Base-by-base conservation (phyloP, 2,888 invertebrate species). In the Plemyria rubiginata region DNA sequence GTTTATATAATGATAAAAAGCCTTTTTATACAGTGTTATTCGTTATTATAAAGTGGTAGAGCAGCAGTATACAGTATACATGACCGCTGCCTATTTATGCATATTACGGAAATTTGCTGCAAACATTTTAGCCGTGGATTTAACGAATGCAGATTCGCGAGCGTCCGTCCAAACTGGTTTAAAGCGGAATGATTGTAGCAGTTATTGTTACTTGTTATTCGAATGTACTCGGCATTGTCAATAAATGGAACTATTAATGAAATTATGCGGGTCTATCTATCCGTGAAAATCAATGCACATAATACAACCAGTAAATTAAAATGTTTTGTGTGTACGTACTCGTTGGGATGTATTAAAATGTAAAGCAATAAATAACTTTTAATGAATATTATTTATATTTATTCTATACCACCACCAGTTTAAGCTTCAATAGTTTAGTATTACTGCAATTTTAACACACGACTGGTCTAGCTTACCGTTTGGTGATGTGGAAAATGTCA, bases 81-180 rank as follows among this genome's bases (percentile, higher is more conserved):
- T 52, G 52, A 52, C 49, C 50, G 22, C 56, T 7, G 22, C 55
- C 52, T 54, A 63, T 62, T 66, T 68, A 64, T 52, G 62, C 64
- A 70, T 66, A 72, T 69, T 70, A 71, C 67, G 67, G 62, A 66
- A 71, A 69, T 69, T 68, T 61, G 66, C 66, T 65, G 62, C 71
- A 75, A 74, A 72, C 72, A 72, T 68, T 75, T 76, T 72, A 71
- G 70, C 61, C 60, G 70, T 63, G 65, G 70, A 74, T 71, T 75
- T 78, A 77, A 76, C 76, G 71, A 79, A 82, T 84, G 81, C 75
- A 78, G 81, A 82, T 79, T 74, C 62, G 61, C 45, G 62, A 67
- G 63, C 57, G 69, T 68, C 67, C 66, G 70, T 67, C 53, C 65
- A 60, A 59, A 68, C 66, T 62, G 67, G 74, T 75, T 74, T 75